Percentiles rank a stretch among this genome's conserved stretches.
These are phyloP conservation scores for Gorsachius goisagi DNA, from an alignment of 2,113 vertebrate genomes.

Conservation along the genomic window DNA sequence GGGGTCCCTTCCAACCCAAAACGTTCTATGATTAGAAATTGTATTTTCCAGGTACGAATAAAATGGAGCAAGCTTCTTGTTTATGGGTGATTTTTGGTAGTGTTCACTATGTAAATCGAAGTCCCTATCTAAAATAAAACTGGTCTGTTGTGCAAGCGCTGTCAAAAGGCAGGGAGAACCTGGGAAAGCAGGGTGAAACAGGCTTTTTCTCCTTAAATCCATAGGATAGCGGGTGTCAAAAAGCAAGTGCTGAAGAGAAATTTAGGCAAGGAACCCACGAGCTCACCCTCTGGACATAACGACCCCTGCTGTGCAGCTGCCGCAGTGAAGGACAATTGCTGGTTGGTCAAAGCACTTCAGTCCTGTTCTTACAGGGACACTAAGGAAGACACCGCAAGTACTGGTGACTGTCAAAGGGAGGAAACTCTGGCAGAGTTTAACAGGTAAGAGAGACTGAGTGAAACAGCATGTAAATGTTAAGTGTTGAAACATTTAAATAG, in stretches of 20 bases:
- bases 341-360: neutral
- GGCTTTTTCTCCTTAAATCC: fast-evolving
- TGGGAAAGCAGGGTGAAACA: too few species aligned
- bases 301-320: neutral
- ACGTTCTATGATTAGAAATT: too few species aligned
- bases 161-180: neutral
- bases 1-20: too few species aligned
- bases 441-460: neutral
- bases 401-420: fast-evolving
- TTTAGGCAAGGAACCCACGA: too few species aligned
- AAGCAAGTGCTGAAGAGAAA: neutral
- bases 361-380: neutral
- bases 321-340: neutral
- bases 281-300: fast-evolving
- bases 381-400: neutral
- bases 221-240: fast-evolving
- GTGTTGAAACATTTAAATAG: neutral
- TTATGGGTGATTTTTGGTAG: neutral
- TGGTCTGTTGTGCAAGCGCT: fast-evolving
- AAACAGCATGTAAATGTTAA: neutral
- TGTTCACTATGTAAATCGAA: fast-evolving
- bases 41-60: neutral
- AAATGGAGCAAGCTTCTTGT: neutral
- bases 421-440: neutral
- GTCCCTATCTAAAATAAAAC: neutral